phyloP scores from a whole-genome alignment of 2,797 vertebrate genomes.

The Serranus cabrilla region DNA sequence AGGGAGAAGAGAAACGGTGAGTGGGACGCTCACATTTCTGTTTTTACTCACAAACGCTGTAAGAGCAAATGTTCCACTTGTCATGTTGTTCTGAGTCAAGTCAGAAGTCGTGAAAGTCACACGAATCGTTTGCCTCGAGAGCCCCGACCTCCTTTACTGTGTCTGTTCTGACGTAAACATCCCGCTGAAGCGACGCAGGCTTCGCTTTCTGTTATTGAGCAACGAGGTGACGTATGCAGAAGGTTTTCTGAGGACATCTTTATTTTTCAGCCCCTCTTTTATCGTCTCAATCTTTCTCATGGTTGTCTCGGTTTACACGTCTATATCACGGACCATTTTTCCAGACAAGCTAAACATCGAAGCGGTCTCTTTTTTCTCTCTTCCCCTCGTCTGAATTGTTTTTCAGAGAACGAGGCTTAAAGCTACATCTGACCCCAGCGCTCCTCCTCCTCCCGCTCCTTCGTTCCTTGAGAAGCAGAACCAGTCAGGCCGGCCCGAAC shows the following conservation, averaged over 20 bases:
- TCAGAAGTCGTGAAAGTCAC: neutral
- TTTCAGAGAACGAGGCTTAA: conserved; percentile 24
- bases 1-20: conserved; percentile 99
- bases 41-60: too few species aligned
- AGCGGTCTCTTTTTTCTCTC: neutral
- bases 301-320: conserved; percentile 40
- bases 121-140: neutral
- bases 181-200: conserved; percentile 22
- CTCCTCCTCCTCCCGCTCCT: neutral
- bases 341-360: conserved; percentile 41
- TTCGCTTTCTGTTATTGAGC: neutral
- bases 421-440: conserved; percentile 23
- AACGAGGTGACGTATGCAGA: neutral
- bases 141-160: neutral
- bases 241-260: conserved; percentile 53
- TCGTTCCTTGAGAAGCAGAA: conserved; percentile 33
- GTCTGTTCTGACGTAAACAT: conserved; percentile 18
- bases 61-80: too few species aligned
- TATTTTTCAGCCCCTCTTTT: conserved; percentile 19
- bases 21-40: too few species aligned
- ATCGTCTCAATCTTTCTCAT: conserved; percentile 39
- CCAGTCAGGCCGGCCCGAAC: conserved; percentile 27
- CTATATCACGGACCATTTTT: neutral
- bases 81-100: neutral
- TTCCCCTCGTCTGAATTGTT: conserved; percentile 38